A percentile compares a stretch with the other conserved stretches of the same genome.
These are phyloP conservation scores for Pseudomyrmex concolor DNA, from an alignment of 1,140 invertebrate genomes.

Conservation along the genomic window DNA sequence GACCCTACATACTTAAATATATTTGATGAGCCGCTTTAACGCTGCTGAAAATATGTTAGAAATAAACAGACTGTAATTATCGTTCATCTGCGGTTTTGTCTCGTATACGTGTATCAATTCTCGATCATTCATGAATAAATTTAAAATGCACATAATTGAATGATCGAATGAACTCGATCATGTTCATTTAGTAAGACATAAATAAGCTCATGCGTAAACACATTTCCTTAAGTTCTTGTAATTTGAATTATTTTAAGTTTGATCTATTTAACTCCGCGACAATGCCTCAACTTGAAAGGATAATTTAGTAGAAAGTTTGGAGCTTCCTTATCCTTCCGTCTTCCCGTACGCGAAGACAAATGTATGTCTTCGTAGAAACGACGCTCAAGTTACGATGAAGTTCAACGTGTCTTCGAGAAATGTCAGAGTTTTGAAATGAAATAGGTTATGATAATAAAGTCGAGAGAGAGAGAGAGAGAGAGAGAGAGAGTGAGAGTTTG, in stretches of 20 bases:
- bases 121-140: no score
- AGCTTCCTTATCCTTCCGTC: neutral
- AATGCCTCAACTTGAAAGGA: neutral
- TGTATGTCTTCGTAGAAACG: conserved; percentile 4
- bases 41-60: no score
- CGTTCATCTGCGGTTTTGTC: neutral
- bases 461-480: neutral
- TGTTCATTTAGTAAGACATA: neutral
- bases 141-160: no score
- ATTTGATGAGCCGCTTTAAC: neutral
- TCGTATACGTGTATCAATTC: neutral
- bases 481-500: conserved; percentile 3
- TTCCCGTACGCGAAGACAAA: neutral
- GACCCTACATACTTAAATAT: conserved; percentile 3
- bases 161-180: no score
- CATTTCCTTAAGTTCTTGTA: neutral
- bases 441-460: conserved; percentile 48
- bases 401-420: neutral
- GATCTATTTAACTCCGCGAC: neutral
- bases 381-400: conserved; percentile 16
- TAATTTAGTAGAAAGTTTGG: conserved; percentile 19
- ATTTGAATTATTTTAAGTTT: neutral
- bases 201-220: neutral
- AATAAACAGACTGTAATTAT: no score
- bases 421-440: conserved; percentile 26